Conservation (phyloP, 2,888 invertebrate genomes). For the Sinodicranocentrus sp. region DNA sequence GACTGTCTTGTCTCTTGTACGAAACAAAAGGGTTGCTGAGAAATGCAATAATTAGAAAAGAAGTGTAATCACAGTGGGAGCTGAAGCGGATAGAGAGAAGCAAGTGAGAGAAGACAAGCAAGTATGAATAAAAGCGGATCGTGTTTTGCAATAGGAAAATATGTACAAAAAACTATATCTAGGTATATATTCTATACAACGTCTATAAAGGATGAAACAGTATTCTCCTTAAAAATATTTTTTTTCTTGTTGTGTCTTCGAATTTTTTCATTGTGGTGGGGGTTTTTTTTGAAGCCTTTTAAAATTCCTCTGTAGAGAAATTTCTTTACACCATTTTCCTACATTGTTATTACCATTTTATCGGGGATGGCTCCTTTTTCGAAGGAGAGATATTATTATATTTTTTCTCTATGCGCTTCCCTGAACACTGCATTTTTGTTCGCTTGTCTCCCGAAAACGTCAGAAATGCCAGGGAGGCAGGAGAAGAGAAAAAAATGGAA, state of each 20-base stretch:
- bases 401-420: too few species aligned
- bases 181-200: too few species aligned
- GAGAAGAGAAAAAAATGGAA: neutral
- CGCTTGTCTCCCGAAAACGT: neutral
- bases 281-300: too few species aligned
- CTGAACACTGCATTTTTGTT: neutral
- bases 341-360: too few species aligned
- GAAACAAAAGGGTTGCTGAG: neutral
- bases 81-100: constrained; percentile 49
- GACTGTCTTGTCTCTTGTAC: neutral
- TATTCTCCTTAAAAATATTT: too few species aligned
- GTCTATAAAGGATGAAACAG: too few species aligned
- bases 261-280: too few species aligned
- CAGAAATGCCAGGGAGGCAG: neutral
- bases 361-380: neutral
- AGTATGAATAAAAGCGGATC: neutral
- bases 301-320: too few species aligned
- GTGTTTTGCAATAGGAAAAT: too few species aligned
- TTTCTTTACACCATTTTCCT: too few species aligned
- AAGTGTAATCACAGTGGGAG: constrained; percentile 61
- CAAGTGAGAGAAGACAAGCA: constrained; percentile 28
- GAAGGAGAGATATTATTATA: neutral
- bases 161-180: too few species aligned
- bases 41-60: constrained; percentile 2
- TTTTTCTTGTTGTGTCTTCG: too few species aligned